Evolutionary conservation across 1,140 invertebrate species (phyloP), one percentile per base, ranked within the genome.

Genomic region (Cydia fagiglandana): DNA sequence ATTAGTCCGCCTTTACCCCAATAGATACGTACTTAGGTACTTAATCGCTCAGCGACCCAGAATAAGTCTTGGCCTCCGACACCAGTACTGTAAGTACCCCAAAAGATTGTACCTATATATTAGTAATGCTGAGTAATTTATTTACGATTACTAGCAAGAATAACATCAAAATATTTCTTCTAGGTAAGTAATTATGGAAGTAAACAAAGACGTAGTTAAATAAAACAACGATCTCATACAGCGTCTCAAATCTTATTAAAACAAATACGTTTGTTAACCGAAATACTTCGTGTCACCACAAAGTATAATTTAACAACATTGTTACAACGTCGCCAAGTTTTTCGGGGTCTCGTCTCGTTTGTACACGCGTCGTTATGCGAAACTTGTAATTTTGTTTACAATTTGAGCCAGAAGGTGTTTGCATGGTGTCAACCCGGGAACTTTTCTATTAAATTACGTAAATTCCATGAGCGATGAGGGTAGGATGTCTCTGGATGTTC

Each of bases 401-500:
- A 70, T 70, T 70, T 70, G 15, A 70, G 34, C 66, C 66, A 41
- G 66, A 70, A 70, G 64, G 66, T 70, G 66, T 70, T 70, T 70
- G 66, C 66, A 41, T 70, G 66, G 66, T 70, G 66, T 70, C 66
- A 70, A 70, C 66, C 34, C 66, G 34, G 2, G 34, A 70, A 38
- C 66, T 70, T 70, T 70, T 70, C 66, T 70, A 70, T 70, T 70
- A 70, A 70, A 70, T 70, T 70, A 70, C 66, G 66, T n/a, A 70
- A 70, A 70, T 70, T 70, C 34, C 34, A 70, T 70, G 66, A 70
- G 66, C 66, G 66, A 70, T 70, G 38, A 70, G 66, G 34, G 66
- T 41, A 38, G 30, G 66, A n/a, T 68, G 64, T 68, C 64, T 70
- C 34, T 34, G 34, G 64, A 64, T 68, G 66, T 70, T 61, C 56